Base-by-base conservation (phyloP, 2,888 invertebrate species). In the Noctua comes region DNA sequence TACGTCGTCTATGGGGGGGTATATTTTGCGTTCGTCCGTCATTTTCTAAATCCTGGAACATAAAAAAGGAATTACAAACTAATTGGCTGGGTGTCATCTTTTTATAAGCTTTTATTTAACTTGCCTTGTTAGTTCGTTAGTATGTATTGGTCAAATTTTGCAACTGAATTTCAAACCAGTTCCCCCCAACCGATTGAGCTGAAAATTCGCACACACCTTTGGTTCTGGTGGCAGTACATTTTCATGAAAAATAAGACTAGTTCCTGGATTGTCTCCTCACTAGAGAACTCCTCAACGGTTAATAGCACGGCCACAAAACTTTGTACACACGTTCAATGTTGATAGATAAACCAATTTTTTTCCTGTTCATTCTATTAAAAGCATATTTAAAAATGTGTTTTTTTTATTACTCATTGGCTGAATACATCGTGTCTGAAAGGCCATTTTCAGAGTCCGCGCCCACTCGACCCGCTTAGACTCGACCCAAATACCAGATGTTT, bases 11-110 rank as follows among this genome's bases (percentile, higher is more conserved):
- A 31, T 31, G 18, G 27, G 8, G 0, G 27, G 31, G 18, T 62
- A 62, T 31, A 62, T 43, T 66, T 66, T 66, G n/a, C n/a, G n/a
- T 18, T 43, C 46, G 31, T 59, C 77, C n/a, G 46, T 10, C 77
- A 77, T 75, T 36, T 59, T 54, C 36, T 2, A 10, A 46, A 18
- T 11, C n/a, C 75, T 75, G 77, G 21, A 75, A 77, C 46, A 59
- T 46, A 46, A 59, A 59, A 1, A 43, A 18, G 8, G n/a, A 27
- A 46, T 31, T 21, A 31, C 10, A 31, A 13, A 31, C 11, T 62
- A 31, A 27, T 7, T 27, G 7, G 59, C 16, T 16, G 16, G 27
- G 16, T 5, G 27, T 59, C 59, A 59, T 31, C 2, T 59, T 59
- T 27, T 59, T 59, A 18, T 18, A 18, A 27, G 27, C 2, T 59